Evolutionary conservation across 2,888 invertebrate species (phyloP).

Genomic region (Athalia rosae): DNA sequence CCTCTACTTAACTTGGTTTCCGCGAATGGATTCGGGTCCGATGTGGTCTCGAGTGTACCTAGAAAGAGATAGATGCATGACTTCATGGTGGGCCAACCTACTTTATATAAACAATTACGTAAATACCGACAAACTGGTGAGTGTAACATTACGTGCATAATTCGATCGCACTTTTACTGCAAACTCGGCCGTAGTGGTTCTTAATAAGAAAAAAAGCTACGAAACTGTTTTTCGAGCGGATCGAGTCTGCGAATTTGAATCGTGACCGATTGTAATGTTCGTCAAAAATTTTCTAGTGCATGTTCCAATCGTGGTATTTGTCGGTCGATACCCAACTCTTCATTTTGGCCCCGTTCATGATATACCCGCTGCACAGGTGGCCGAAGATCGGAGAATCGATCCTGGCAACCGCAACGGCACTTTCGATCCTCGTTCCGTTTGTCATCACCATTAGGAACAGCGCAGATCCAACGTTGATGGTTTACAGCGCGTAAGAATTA

Average conservation of each 20-base stretch:
- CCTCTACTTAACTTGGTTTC: constrained; percentile 84
- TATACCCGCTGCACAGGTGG: constrained; percentile 82
- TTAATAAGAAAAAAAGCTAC: constrained; percentile 47
- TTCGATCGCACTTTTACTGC: not conserved
- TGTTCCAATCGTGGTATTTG: constrained; percentile 85
- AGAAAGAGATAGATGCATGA: constrained; percentile 77
- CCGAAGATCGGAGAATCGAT: constrained; percentile 77
- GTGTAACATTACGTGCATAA: constrained; percentile 48
- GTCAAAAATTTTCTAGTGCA: constrained; percentile 77
- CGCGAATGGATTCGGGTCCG: constrained; percentile 83
- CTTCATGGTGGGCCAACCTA: constrained; percentile 85
- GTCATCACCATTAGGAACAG: constrained; percentile 77
- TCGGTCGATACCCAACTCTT: constrained; percentile 81
- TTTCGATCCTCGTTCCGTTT: constrained; percentile 77
- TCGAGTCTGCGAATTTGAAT: constrained; percentile 1
- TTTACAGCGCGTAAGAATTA: constrained; percentile 81
- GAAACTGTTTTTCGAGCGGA: constrained; percentile 31
- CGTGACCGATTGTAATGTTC: not conserved
- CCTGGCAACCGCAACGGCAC: constrained; percentile 73
- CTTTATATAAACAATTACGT: constrained; percentile 85
- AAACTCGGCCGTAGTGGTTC: constrained; percentile 14
- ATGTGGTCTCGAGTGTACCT: constrained; percentile 79
- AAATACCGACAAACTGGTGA: constrained; percentile 79
- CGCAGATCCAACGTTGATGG: constrained; percentile 82
- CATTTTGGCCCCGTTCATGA: constrained; percentile 80